Evolutionary conservation across 2,797 vertebrate genomes (phyloP), one percentile per base, ranked within the genome.

Genomic region (Dryobates pubescens): DNA sequence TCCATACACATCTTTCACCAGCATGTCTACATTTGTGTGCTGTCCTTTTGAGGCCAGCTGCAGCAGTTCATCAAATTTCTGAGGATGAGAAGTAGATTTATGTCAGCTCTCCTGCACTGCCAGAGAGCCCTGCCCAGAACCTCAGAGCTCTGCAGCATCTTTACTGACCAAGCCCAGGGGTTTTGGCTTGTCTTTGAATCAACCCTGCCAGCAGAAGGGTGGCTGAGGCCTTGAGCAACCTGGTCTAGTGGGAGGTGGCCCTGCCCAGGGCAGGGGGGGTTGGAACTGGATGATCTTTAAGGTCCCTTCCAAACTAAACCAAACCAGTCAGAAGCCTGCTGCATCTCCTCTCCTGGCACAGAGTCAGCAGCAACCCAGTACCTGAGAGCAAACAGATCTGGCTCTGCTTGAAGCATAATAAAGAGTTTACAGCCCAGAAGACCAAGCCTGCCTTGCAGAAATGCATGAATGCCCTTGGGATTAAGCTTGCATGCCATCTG

Each of bases 51-150:
- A 99, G 47, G 99, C 99, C 82, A 99, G 96, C 24, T 99, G 99
- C 49, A 99, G 97, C 87, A 99, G 93, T 94, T 99, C 99, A 67
- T 99, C 99, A 53, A 99, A 99, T 95, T 98, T 99, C 99, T 99
- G 84, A 54, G 82, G 94, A 68, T 47, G 36, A 71, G 47, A 78
- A 77, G 82, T n/a, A 58, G 63, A 61, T 49, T 96, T 51, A 94
- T 23, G 17, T 13, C 12, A 78, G 53, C 53, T 81, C 45, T 49
- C 45, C 59, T 19, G 36, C 34, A 54, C 30, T 57, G 75, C 27
- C 24, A 34, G 38, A 34, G 34, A 74, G 41, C 63, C 32, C 56
- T 23, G 7, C 9, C 30, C 30, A 19, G 8, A 79, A 26, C 30
- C 24, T 17, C 70, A 53, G 26, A 49, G 29, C 0, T 59, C 73